phyloP scores from a whole-genome alignment of 2,888 invertebrate species.

The Rhyacophila evoluta region DNA sequence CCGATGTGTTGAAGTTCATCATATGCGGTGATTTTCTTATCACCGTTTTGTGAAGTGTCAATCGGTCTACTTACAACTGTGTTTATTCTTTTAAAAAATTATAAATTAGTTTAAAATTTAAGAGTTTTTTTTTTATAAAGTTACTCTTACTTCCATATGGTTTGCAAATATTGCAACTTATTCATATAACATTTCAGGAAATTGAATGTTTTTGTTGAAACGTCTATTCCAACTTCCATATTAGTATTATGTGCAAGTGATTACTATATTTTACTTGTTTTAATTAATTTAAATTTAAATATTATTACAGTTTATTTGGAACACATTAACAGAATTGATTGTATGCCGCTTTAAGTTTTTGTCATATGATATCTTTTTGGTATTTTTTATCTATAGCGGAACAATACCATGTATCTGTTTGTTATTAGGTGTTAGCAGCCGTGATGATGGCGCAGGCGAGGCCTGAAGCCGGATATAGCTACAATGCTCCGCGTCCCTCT shows the following conservation, averaged over 20 bases:
- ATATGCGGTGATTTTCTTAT: background rate
- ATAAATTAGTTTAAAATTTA: background rate
- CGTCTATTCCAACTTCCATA: background rate
- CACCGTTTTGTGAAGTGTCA: slow-evolving; percentile 10
- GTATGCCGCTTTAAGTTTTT: background rate
- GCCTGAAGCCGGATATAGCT: slow-evolving; percentile 63
- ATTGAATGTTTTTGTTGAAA: background rate
- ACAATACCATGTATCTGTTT: slow-evolving; percentile 4
- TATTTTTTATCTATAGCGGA: slow-evolving; percentile 17
- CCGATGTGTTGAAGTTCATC: background rate
- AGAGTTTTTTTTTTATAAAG: background rate
- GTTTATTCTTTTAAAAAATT: background rate
- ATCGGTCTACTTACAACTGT: background rate
- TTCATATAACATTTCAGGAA: background rate
- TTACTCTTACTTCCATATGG: background rate
- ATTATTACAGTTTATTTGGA: background rate
- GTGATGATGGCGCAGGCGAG: slow-evolving; percentile 59
- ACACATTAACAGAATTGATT: background rate
- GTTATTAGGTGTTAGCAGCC: slow-evolving; percentile 55
- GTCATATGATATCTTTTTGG: background rate
- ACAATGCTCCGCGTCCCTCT: slow-evolving; percentile 59
- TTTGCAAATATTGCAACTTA: background rate
- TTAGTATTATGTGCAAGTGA: background rate
- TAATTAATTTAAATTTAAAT: background rate
- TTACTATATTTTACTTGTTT: background rate